Base-by-base conservation (phyloP, 2,888 invertebrate species). In the Ceratothoa steindachneri region DNA sequence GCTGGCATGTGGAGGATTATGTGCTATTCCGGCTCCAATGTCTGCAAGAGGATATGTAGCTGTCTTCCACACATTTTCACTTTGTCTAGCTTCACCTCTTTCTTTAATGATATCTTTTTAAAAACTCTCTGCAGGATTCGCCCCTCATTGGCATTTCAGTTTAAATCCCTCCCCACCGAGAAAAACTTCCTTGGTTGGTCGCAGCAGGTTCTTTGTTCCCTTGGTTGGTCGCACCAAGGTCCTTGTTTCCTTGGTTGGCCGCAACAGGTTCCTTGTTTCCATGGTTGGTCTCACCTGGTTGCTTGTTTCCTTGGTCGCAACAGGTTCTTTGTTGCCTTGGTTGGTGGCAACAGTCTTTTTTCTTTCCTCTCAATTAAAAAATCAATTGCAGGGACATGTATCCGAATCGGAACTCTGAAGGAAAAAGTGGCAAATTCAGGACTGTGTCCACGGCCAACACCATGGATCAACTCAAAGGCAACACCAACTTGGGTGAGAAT, bases 391-490 rank as follows among this genome's bases (percentile, higher is more conserved):
- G 82, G 51, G 82, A 83, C 71, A 75, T 82, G 31, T 83, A 82
- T 83, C 89, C 89, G 0, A 89, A 89, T 83, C 84, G 87, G 9
- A 88, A 88, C 74, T 84, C 88, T 4, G 90, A 90, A 82, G 86
- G 86, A 76, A 86, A 86, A 77, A 84, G 88, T 2, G 89, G 89
- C 0, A 88, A 88, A 82, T 89, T 90, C 81, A 87, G 88, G 15
- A 88, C 88, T 0, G 89, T 89, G 2, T 80, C 80, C 9, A 80
- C 77, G 7, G 80, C 81, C 1, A 81, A 81, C 1, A 53, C 80
- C 27, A 51, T 75, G 9, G 66, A 66, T 22, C 60, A 65, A 2
- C 41, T 53, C 1, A 77, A 71, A 30, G 67, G 67, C 15, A 29
- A 71, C 1, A 67, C 64, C 41, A 60, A 24, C 24, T 60, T 2